phyloP scores from a whole-genome alignment of 2,113 vertebrate genomes.

The Amblyopsis rosae region DNA sequence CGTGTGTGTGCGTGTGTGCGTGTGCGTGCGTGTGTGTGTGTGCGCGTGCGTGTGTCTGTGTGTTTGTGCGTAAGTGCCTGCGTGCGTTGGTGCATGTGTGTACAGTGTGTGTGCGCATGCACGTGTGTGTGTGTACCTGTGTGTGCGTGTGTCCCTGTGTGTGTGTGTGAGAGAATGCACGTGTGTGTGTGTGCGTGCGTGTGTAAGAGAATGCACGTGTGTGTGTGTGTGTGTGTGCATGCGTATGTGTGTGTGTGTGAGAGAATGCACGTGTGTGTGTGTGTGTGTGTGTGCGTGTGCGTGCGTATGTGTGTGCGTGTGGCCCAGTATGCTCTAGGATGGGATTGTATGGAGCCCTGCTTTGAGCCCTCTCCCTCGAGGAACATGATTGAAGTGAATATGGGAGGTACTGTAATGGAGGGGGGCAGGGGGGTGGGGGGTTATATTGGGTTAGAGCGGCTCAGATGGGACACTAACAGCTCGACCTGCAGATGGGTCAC shows the following conservation, averaged over 20 bases:
- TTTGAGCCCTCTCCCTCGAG: constrained; percentile 34
- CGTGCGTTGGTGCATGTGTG: not conserved
- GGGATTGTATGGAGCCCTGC: constrained; percentile 49
- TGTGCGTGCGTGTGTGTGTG: constrained; percentile 20
- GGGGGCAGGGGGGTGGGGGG: not conserved
- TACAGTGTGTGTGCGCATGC: not conserved
- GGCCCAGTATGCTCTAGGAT: constrained; percentile 52
- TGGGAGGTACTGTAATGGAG: not conserved
- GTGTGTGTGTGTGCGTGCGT: constrained; percentile 16
- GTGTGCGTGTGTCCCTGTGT: constrained; percentile 28
- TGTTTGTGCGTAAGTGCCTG: constrained; percentile 10
- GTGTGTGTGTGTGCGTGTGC: constrained; percentile 13
- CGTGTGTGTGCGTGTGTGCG: not conserved
- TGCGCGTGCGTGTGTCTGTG: not conserved
- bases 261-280: no score
- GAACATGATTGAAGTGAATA: constrained; percentile 4
- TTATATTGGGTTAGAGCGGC: constrained; percentile 45
- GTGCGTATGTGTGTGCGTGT: constrained; percentile 42
- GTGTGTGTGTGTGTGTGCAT: not conserved
- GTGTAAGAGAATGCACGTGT: not conserved
- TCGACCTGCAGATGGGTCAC: constrained; percentile 67
- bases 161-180: constrained; percentile 11
- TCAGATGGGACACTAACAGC: constrained; percentile 64
- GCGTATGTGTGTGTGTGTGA: not conserved
- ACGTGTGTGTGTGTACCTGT: not conserved